These are phyloP conservation scores for Drosophila tanythrix DNA, from an alignment of 2,888 invertebrate genomes.

Conservation along the genomic window DNA sequence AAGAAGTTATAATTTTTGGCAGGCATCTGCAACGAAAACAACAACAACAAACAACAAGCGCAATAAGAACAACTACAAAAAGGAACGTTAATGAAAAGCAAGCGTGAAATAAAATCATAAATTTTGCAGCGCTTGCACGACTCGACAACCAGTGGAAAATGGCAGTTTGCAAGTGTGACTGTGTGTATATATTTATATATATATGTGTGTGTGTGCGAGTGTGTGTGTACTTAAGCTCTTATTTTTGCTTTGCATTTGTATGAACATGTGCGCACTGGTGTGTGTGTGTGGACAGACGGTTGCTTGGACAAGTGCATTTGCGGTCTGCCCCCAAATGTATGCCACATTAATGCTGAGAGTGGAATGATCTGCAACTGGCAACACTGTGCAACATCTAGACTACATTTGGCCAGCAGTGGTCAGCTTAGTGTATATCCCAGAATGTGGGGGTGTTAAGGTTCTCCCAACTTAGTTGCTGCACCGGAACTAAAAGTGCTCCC, in stretches of 20 bases:
- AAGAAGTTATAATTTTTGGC: conserved; percentile 53
- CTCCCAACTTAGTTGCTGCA: conserved; percentile 19
- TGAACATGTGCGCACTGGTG: conserved; percentile 34
- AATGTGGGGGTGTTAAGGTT: conserved; percentile 29
- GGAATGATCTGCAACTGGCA: conserved; percentile 40
- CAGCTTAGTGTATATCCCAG: conserved; percentile 64
- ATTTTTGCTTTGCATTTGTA: conserved; percentile 65
- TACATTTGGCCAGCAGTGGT: conserved; percentile 60
- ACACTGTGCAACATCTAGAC: conserved; percentile 29
- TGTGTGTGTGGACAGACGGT: conserved; percentile 31
- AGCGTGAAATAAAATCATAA: conserved; percentile 81
- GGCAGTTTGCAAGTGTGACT: conserved; percentile 17
- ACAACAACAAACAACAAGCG: conserved; percentile 14
- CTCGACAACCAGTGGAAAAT: conserved; percentile 46
- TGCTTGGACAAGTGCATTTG: conserved; percentile 72
- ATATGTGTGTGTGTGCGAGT: conserved; percentile 1
- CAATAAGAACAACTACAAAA: conserved; percentile 37
- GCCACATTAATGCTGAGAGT: conserved; percentile 70
- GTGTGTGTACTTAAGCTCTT: conserved; percentile 25
- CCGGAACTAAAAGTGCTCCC: conserved; percentile 40
- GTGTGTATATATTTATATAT: not conserved
- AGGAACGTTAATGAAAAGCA: conserved; percentile 77
- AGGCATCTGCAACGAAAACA: conserved; percentile 29
- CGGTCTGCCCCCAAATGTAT: conserved; percentile 69
- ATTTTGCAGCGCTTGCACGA: conserved; percentile 67